Percentiles rank a stretch among this genome's conserved stretches.
Conservation (phyloP, 2,888 invertebrate species). For the Ormia ochracea region DNA sequence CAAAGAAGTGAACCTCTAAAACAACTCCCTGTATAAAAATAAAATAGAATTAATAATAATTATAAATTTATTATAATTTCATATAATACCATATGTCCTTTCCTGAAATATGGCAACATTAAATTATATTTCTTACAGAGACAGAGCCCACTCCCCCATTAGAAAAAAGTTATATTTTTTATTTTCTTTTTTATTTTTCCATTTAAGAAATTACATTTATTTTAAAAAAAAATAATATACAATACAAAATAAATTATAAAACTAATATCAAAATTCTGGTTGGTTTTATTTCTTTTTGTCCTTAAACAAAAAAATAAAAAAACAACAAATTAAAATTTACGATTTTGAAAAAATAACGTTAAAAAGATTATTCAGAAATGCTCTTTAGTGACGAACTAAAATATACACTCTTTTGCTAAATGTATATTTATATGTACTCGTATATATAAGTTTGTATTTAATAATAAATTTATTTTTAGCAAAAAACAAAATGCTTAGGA, state of each 20-base stretch:
- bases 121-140: no score
- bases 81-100: no score
- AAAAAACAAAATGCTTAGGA: conserved; percentile 42
- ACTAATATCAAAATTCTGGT: conserved; percentile 58
- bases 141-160: no score
- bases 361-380: neutral
- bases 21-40: no score
- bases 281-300: conserved; percentile 5
- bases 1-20: no score
- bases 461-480: conserved; percentile 34
- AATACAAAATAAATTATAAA: conserved; percentile 62
- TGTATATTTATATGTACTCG: neutral
- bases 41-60: no score
- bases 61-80: no score
- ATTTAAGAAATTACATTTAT: conserved; percentile 60
- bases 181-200: conserved; percentile 40
- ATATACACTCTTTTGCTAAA: conserved; percentile 18
- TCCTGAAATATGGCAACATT: no score
- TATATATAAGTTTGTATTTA: no score
- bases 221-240: conserved; percentile 54
- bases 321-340: neutral
- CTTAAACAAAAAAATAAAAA: neutral
- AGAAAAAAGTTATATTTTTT: neutral
- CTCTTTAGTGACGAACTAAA: neutral
- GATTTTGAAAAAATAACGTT: neutral